Conservation (phyloP, 2,113 vertebrate species). For the Clarias gariepinus region DNA sequence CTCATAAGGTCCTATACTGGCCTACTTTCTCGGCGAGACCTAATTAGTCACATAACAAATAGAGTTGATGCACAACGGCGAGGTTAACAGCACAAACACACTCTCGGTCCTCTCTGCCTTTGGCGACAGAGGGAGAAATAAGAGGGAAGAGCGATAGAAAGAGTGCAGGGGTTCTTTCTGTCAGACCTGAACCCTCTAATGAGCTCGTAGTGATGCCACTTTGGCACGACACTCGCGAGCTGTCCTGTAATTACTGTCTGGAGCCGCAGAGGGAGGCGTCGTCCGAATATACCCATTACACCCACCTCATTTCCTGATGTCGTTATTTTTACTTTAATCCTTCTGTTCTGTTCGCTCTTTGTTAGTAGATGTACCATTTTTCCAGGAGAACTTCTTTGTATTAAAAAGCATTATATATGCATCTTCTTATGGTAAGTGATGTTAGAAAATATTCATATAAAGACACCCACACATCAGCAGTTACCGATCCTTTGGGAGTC, state of each 20-base stretch:
- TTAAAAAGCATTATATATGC: not conserved
- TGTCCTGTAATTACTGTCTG: constrained; percentile 40
- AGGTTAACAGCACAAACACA: constrained; percentile 42
- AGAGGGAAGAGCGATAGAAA: not conserved
- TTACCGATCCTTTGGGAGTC: not conserved
- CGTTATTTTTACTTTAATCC: not conserved
- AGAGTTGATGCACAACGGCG: constrained; percentile 29
- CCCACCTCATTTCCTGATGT: not conserved
- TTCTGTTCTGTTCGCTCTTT: not conserved
- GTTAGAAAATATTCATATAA: no score
- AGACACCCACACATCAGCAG: no score
- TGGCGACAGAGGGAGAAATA: not conserved
- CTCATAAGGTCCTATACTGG: not conserved
- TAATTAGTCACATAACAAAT: constrained; percentile 55
- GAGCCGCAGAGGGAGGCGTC: not conserved
- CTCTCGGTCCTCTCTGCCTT: not conserved
- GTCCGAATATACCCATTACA: not conserved
- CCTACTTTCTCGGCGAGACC: constrained; percentile 12
- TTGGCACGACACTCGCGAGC: constrained; percentile 11
- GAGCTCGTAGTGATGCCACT: constrained; percentile 17
- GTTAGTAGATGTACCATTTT: not conserved
- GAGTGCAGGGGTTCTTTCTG: constrained; percentile 3
- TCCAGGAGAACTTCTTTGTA: not conserved
- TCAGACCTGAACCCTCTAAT: constrained; percentile 21
- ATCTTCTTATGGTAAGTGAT: not conserved